Evolutionary conservation across 2,797 vertebrate genomes (phyloP), one percentile per base, ranked within the genome.

Genomic region (Syngnathus rostellatus): DNA sequence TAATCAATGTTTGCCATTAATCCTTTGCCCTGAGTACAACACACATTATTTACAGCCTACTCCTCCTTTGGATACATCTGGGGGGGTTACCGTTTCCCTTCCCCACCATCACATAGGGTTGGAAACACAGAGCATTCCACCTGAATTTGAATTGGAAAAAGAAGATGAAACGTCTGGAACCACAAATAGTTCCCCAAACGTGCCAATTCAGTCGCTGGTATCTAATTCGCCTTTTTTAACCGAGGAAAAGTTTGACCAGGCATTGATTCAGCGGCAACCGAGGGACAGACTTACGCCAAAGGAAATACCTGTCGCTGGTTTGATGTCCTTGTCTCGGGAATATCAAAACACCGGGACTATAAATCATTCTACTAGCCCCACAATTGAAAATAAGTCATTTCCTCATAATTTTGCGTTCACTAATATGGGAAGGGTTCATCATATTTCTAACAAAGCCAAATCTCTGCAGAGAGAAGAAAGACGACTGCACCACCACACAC

Each of bases 391-490:
- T 7, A 76, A 73, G 50, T 60, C 66, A 69, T 25, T 41, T n/a
- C 76, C 82, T 17, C 66, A 73, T 61, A 63, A 77, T 72, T 65
- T 25, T 57, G 21, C 68, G 19, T 19, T 68, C n/a, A 71, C 55
- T 53, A 31, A 55, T 23, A 69, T 73, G n/a, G 48, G 64, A 21
- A 72, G 46, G 39, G 71, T 66, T 70, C 68, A 60, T 74, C 72
- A 68, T 10, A 69, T 65, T 68, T 78, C 75, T 17, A 46, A 41
- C 59, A 67, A 38, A 16, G n/a, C 37, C 67, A n/a, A 60, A 62
- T 53, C 80, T 68, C 43, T 68, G 9, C 76, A 78, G 62, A 75
- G 3, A 69, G 41, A 37, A 16, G 71, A 82, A 57, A 73, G 70
- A 5, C 40, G 62, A 37, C 65, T 77, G 48, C 70, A 72, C 67